Evolutionary conservation across 1,140 invertebrate genomes (phyloP), one percentile per base, ranked within the genome.

Genomic region (Protaetia brevitarsis): DNA sequence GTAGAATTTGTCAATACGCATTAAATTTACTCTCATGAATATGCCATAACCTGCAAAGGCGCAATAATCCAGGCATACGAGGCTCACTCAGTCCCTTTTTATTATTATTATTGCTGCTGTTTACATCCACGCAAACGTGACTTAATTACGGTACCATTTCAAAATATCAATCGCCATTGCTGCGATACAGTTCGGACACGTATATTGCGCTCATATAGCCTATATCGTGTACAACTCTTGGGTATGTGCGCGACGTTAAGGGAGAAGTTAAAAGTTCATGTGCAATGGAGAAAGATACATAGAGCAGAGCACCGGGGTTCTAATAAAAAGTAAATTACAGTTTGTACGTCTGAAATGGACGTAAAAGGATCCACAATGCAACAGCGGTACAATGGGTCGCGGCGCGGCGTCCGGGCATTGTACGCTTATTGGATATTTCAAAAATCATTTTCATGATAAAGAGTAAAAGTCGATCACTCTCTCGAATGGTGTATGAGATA

Each of bases 291-390:
- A 45, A 45, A 45, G 41, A n/a, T n/a, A n/a, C n/a, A 45, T 45
- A 45, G 16, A 45, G 16, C 13, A 16, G n/a, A 19, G 41, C 41
- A 45, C 10, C 41, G 23, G 7, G 41, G 41, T n/a, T 45, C 41
- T 45, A 45, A 45, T 45, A 45, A 45, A 45, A 45, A 45, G 41
- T 45, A 45, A 45, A 45, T 45, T 45, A 45, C 41, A 45, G 41
- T 45, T 45, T 45, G 41, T 45, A 45, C 13, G 41, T 45, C 41
- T 45, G 41, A 45, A 45, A 45, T 45, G 41, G 41, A 45, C 41
- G n/a, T 45, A 45, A 45, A 45, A 45, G 41, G 41, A 45, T 45
- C 41, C 41, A 45, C 41, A 45, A 45, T 45, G 41, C 41, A 45
- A 45, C 41, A 45, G 41, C 41, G 13, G 41, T 45, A 45, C 41